Percentiles rank a stretch among this genome's conserved stretches.
Conservation (phyloP, 2,888 invertebrate species). For the Drosophila limbata region DNA sequence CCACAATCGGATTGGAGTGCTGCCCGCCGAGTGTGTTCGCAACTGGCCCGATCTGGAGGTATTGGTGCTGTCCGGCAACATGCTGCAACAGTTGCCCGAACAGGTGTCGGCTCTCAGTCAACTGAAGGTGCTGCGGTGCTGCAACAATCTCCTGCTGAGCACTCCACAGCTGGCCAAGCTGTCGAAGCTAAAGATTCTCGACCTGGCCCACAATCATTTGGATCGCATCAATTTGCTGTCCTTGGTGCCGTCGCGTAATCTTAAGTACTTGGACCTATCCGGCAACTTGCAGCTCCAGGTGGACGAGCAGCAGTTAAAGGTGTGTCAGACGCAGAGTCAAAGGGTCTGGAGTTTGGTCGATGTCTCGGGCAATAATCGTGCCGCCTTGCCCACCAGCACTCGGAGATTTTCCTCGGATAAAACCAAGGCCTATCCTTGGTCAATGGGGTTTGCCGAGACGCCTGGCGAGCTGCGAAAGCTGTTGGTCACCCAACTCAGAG, state of each 20-base stretch:
- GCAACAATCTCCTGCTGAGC: constrained; percentile 91
- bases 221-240: constrained; percentile 91
- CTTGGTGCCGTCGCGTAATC: constrained; percentile 92
- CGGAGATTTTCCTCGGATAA: constrained; percentile 26
- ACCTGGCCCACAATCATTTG: constrained; percentile 94
- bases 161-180: constrained; percentile 92
- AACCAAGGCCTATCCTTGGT: constrained; percentile 90
- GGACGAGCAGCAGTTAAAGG: constrained; percentile 92
- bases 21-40: constrained; percentile 91
- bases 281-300: constrained; percentile 93
- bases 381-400: constrained; percentile 87
- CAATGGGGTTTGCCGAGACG: constrained; percentile 93
- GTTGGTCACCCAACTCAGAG: constrained; percentile 91
- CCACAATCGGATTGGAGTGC: constrained; percentile 90
- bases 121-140: constrained; percentile 91
- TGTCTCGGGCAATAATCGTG: constrained; percentile 92
- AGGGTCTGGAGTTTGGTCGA: constrained; percentile 93
- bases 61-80: constrained; percentile 92
- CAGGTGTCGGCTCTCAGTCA: constrained; percentile 90
- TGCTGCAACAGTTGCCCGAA: constrained; percentile 91
- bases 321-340: constrained; percentile 92
- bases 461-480: constrained; percentile 90
- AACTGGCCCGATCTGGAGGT: constrained; percentile 93
- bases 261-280: constrained; percentile 94
- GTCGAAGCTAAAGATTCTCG: constrained; percentile 91